Evolutionary conservation across 2,113 vertebrate genomes (phyloP).

Genomic region (Dissostichus mawsoni): DNA sequence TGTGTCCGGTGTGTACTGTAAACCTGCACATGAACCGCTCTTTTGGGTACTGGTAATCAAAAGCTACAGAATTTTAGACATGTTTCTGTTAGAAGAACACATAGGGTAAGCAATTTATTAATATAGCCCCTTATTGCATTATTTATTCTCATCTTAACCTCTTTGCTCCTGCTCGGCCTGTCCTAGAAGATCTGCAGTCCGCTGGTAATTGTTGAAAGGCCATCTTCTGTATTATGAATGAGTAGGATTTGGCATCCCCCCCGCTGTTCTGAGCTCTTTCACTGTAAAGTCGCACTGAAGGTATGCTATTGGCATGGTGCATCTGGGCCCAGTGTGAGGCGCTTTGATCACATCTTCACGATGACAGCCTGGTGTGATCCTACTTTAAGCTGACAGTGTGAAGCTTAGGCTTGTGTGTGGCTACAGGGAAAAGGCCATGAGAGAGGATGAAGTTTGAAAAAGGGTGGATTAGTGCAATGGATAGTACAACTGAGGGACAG

Average conservation of each 20-base stretch:
- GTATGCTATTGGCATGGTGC: constrained; percentile 57
- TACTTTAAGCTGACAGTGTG: constrained; percentile 71
- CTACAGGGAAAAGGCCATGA: constrained; percentile 67
- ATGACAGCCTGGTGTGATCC: constrained; percentile 71
- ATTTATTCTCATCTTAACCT: constrained; percentile 39
- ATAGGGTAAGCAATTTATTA: constrained; percentile 27
- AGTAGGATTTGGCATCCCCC: constrained; percentile 67
- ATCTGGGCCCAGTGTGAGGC: constrained; percentile 50
- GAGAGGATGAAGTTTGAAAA: constrained; percentile 65
- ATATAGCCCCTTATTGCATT: constrained; percentile 29
- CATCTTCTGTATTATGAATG: constrained; percentile 73
- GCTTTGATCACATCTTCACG: constrained; percentile 79
- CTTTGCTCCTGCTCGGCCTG: constrained; percentile 18
- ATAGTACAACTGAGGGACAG: constrained; percentile 51
- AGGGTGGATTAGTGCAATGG: constrained; percentile 59
- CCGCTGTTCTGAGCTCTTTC: constrained; percentile 47
- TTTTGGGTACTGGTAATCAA: constrained; percentile 2
- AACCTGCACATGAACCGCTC: constrained; percentile 14
- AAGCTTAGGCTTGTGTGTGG: constrained; percentile 62
- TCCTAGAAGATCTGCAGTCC: constrained; percentile 40
- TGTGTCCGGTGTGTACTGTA: not conserved
- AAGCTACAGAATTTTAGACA: not conserved
- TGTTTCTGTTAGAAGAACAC: not conserved
- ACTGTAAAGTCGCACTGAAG: constrained; percentile 56
- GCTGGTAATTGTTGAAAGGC: constrained; percentile 43